phyloP scores from a whole-genome alignment of 2,113 vertebrate genomes.

The Plotosus lineatus region DNA sequence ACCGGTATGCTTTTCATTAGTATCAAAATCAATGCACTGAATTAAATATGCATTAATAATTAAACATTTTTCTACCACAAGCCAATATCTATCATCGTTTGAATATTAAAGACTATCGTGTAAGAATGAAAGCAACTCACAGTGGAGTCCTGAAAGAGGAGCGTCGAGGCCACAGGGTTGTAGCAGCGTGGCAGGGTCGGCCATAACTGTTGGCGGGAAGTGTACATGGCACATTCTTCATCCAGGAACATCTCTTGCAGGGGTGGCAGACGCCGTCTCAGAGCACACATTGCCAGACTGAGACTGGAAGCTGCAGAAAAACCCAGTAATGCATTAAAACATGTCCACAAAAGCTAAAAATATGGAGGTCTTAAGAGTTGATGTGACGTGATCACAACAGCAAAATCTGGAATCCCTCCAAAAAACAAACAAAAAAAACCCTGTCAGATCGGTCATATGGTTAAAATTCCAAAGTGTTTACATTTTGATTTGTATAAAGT shows the following conservation, averaged over 20 bases:
- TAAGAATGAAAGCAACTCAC: slow-evolving; percentile 58
- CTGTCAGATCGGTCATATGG: too few relatives aligned
- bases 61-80: neutral
- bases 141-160: slow-evolving; percentile 65
- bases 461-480: too few relatives aligned
- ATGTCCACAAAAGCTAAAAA: slow-evolving; percentile 41
- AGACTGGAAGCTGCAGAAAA: slow-evolving; percentile 14
- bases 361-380: too few relatives aligned
- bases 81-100: too few relatives aligned
- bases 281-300: slow-evolving; percentile 50
- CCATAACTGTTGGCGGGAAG: slow-evolving; percentile 44
- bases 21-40: too few relatives aligned
- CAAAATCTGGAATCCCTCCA: too few relatives aligned
- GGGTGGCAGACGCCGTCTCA: slow-evolving; percentile 58
- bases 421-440: too few relatives aligned
- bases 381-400: too few relatives aligned
- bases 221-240: slow-evolving; percentile 72
- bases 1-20: too few relatives aligned
- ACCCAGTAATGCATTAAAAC: slow-evolving; percentile 42
- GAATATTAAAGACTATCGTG: neutral
- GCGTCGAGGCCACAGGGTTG: slow-evolving; percentile 69
- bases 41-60: too few relatives aligned
- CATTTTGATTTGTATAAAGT: too few relatives aligned
- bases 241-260: slow-evolving; percentile 70
- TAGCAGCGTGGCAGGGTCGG: slow-evolving; percentile 58